Conservation (phyloP, 1,140 invertebrate species). For the Neotoxoptera formosana region DNA sequence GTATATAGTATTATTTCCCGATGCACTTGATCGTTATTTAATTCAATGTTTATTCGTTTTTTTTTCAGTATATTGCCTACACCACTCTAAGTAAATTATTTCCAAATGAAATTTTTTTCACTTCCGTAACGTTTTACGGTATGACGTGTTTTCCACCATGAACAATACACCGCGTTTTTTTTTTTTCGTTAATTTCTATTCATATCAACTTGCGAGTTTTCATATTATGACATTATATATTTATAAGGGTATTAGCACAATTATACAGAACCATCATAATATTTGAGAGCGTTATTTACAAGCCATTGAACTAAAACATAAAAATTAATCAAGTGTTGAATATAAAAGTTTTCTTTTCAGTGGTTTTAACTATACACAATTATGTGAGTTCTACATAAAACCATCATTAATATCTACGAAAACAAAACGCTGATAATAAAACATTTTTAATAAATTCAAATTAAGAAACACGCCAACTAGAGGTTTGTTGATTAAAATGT, state of each 20-base stretch:
- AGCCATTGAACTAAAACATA: slow-evolving; percentile 41
- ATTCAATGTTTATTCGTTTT: neutral
- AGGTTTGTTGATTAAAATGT: neutral
- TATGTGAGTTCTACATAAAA: neutral
- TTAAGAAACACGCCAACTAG: neutral
- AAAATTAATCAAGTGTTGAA: slow-evolving; percentile 17
- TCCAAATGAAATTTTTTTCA: neutral
- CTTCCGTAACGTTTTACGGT: neutral
- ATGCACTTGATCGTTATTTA: neutral
- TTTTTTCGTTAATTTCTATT: neutral
- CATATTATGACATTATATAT: neutral
- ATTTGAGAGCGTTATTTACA: slow-evolving; percentile 22
- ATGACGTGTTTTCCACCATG: neutral
- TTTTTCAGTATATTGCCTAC: neutral
- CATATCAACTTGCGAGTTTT: neutral
- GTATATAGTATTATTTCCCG: neutral
- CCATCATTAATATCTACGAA: neutral
- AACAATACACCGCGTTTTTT: neutral
- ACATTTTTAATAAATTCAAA: neutral
- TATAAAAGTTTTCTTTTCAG: neutral
- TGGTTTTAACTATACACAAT: neutral
- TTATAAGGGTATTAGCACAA: neutral
- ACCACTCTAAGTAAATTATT: neutral
- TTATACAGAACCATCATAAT: slow-evolving; percentile 11
- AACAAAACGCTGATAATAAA: neutral